phyloP scores from a whole-genome alignment of 2,113 vertebrate species.

The Struthio camelus region DNA sequence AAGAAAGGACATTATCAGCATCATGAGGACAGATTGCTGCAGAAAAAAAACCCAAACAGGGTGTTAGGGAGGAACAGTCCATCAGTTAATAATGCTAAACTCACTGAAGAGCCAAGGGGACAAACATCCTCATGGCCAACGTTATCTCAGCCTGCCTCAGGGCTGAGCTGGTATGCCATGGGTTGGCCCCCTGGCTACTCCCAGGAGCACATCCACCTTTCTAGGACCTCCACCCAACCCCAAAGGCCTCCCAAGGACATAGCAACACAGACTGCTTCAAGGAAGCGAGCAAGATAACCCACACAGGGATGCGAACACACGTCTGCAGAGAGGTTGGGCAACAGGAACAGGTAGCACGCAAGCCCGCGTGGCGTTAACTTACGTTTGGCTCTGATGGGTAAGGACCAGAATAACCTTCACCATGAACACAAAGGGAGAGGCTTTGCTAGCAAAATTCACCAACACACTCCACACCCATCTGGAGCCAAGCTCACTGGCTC shows the following conservation, averaged over 20 bases:
- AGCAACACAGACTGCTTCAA: neutral
- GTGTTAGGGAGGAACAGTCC: neutral
- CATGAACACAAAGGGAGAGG: neutral
- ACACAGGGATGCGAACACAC: accelerated
- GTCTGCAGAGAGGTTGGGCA: neutral
- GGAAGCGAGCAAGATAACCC: neutral
- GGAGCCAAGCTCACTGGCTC: neutral
- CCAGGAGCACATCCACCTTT: accelerated
- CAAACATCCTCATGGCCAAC: neutral
- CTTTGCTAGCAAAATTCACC: neutral
- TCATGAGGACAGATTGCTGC: no score
- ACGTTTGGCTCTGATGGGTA: neutral
- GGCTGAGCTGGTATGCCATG: neutral
- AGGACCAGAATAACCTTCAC: neutral
- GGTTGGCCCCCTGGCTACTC: neutral
- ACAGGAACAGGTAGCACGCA: accelerated
- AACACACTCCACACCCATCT: neutral
- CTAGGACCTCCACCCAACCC: neutral
- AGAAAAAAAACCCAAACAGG: no score
- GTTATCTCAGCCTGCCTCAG: neutral
- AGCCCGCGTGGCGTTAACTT: neutral
- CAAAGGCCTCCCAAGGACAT: neutral
- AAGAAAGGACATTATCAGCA: neutral
- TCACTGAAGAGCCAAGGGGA: neutral
- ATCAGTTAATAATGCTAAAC: neutral